phyloP scores from a whole-genome alignment of 2,113 vertebrate species.

The Aldabrachelys gigantea region DNA sequence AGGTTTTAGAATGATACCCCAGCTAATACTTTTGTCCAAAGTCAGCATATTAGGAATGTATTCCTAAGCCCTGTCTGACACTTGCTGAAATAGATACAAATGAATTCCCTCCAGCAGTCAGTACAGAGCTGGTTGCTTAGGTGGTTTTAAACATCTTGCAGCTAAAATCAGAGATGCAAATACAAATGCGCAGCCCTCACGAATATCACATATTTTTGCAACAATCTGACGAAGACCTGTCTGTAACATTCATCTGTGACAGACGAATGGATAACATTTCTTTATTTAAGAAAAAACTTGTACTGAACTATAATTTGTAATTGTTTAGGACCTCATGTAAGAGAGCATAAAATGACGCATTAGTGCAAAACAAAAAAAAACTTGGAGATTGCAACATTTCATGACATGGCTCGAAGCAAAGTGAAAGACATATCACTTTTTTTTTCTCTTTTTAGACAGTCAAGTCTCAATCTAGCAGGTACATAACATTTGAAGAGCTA shows the following conservation, averaged over 20 bases:
- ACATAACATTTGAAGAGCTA: background rate
- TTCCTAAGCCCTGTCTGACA: background rate
- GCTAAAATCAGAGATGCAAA: background rate
- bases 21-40: background rate
- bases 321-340: background rate
- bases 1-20: background rate
- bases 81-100: background rate
- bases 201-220: background rate
- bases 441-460: background rate
- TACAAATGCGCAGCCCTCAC: background rate
- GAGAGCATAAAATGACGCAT: background rate
- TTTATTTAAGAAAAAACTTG: background rate
- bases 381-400: background rate
- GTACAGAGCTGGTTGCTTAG: background rate
- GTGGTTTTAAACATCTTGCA: background rate
- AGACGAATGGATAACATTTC: background rate
- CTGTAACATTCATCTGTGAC: background rate
- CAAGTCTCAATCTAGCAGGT: background rate
- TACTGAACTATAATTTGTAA: background rate
- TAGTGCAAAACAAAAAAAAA: background rate
- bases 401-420: background rate
- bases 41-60: accelerated
- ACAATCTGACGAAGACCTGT: background rate
- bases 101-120: background rate
- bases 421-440: background rate